These are phyloP conservation scores for Pachyseris speciosa DNA, from an alignment of 64 coral and sea anemone species.

Conservation along the genomic window DNA sequence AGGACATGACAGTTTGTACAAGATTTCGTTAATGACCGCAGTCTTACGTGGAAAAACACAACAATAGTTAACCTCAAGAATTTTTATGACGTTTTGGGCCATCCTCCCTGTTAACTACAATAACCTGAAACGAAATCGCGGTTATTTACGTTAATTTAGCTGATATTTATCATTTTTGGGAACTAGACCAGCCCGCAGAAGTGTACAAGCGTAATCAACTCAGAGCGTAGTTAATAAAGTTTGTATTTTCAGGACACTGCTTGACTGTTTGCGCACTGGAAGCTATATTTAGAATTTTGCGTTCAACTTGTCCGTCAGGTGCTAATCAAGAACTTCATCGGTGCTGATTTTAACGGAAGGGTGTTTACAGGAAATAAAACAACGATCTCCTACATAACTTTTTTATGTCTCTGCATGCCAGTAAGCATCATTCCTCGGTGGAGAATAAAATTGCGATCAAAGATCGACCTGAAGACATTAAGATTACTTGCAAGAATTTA, in stretches of 20 bases:
- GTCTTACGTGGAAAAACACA: slow-evolving; percentile 26
- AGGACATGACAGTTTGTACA: slow-evolving; percentile 38
- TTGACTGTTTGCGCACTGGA: background rate
- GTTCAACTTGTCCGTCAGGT: background rate
- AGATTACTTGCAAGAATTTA: background rate
- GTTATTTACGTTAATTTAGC: no score
- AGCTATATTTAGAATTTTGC: background rate
- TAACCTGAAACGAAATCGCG: no score
- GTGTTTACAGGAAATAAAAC: background rate
- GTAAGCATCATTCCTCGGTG: background rate
- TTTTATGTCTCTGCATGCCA: background rate
- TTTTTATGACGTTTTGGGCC: slow-evolving; percentile 28
- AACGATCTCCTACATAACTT: background rate
- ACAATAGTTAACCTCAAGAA: slow-evolving; percentile 17
- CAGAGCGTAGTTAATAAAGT: background rate
- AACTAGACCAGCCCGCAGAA: background rate
- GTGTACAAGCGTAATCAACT: background rate
- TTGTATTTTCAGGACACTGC: background rate
- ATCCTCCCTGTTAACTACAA: background rate
- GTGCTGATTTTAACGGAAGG: slow-evolving; percentile 34
- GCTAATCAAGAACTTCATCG: background rate
- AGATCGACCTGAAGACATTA: background rate
- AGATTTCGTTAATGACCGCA: slow-evolving; percentile 17
- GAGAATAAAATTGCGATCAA: background rate
- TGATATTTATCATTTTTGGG: no score